These are phyloP conservation scores for Agonum fuliginosum DNA, from an alignment of 2,888 invertebrate species.

Conservation along the genomic window DNA sequence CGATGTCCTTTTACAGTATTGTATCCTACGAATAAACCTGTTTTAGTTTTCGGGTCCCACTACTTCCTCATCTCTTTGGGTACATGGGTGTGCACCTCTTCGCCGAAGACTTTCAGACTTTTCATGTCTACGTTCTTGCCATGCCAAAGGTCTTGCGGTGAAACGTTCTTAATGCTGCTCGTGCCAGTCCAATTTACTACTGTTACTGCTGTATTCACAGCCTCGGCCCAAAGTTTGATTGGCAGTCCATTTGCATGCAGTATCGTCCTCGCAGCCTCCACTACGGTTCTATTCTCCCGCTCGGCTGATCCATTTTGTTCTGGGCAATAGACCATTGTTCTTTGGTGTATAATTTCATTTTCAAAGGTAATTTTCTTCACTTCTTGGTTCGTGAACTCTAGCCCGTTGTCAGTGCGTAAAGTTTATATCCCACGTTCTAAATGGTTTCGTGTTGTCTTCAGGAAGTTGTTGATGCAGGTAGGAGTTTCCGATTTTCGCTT, in stretches of 20 bases:
- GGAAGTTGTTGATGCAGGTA: slow-evolving; percentile 61
- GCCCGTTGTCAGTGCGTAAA: slow-evolving; percentile 66
- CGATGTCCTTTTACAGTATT: slow-evolving; percentile 64
- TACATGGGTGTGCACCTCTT: slow-evolving; percentile 67
- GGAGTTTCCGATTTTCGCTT: slow-evolving; percentile 63
- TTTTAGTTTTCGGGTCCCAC: slow-evolving; percentile 67
- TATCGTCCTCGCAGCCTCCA: slow-evolving; percentile 67
- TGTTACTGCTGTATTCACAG: not conserved
- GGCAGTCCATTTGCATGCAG: slow-evolving; percentile 63
- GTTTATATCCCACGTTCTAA: slow-evolving; percentile 64
- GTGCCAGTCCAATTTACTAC: not conserved
- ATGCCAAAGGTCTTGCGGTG: slow-evolving; percentile 68
- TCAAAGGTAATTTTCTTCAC: slow-evolving; percentile 61
- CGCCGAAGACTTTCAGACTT: slow-evolving; percentile 69
- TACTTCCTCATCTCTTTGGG: slow-evolving; percentile 67
- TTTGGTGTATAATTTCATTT: slow-evolving; percentile 66
- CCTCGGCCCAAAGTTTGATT: slow-evolving; percentile 68
- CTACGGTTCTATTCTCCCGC: slow-evolving; percentile 67
- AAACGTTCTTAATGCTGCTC: slow-evolving; percentile 62
- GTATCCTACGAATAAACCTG: slow-evolving; percentile 68
- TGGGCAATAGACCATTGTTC: slow-evolving; percentile 66
- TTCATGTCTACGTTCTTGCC: slow-evolving; percentile 66
- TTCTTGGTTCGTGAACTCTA: slow-evolving; percentile 65
- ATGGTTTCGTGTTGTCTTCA: slow-evolving; percentile 64
- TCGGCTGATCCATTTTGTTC: slow-evolving; percentile 69